Percentiles rank a stretch among this genome's conserved stretches.
Conservation (phyloP, 2,888 invertebrate genomes). For the Leptogaster cylindrica region DNA sequence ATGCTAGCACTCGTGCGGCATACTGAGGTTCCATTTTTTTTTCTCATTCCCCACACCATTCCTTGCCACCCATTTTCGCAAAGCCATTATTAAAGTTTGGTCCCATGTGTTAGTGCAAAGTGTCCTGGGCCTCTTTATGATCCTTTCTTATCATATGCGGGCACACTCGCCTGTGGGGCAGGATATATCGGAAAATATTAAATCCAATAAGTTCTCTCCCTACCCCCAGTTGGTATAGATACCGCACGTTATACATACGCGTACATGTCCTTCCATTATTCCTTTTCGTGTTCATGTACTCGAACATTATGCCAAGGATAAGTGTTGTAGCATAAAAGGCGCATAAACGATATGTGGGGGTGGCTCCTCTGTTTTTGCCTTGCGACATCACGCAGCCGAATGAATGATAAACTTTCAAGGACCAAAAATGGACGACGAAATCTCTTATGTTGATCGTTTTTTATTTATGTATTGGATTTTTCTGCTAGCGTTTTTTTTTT, state of each 20-base stretch:
- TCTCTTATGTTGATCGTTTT: conserved; percentile 24
- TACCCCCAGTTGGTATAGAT: no score
- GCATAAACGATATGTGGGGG: conserved; percentile 23
- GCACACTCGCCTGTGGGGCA: conserved; percentile 26
- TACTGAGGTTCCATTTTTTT: conserved; percentile 7
- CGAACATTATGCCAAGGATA: conserved; percentile 33
- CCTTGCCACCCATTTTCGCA: neutral
- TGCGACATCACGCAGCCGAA: conserved; percentile 32
- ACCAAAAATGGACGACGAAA: conserved; percentile 32
- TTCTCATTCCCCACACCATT: neutral
- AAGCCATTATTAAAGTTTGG: conserved; percentile 14
- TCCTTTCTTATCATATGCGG: conserved; percentile 33
- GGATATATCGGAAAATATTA: conserved; percentile 38
- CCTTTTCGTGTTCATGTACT: conserved; percentile 8
- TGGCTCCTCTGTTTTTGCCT: neutral
- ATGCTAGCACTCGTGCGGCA: conserved; percentile 23
- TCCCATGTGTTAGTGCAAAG: conserved; percentile 10
- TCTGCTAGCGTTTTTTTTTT: neutral
- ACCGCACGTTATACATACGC: conserved; percentile 2
- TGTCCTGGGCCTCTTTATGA: conserved; percentile 35
- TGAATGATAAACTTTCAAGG: conserved; percentile 32
- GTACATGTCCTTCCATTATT: conserved; percentile 19
- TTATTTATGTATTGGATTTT: conserved; percentile 38
- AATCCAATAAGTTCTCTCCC: conserved; percentile 32
- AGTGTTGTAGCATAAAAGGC: conserved; percentile 36